Evolutionary conservation across 2,888 invertebrate species (phyloP).

Genomic region (Nephrotoma guestfalica): DNA sequence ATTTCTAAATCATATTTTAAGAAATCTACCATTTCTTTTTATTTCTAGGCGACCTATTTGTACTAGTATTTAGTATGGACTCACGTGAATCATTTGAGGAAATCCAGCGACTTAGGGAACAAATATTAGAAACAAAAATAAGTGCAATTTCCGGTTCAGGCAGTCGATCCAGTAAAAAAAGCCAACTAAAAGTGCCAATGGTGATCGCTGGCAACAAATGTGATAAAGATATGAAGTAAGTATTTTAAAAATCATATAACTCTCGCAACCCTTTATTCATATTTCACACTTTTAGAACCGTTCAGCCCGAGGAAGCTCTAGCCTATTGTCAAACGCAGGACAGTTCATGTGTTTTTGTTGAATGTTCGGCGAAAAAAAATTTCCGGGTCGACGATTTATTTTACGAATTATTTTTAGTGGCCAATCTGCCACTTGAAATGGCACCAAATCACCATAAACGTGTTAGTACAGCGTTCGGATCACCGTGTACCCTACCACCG

Average conservation of each 20-base stretch:
- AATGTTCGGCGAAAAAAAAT: conserved; percentile 72
- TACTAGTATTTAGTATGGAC: conserved; percentile 73
- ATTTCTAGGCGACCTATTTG: conserved; percentile 56
- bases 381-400: conserved; percentile 70
- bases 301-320: conserved; percentile 59
- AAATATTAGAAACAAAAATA: conserved; percentile 71
- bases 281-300: conserved; percentile 40
- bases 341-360: conserved; percentile 62
- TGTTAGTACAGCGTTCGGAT: conserved; percentile 59
- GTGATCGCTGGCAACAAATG: conserved; percentile 79
- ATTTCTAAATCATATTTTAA: too few species aligned
- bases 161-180: conserved; percentile 39
- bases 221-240: conserved; percentile 64
- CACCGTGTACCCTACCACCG: conserved; percentile 59
- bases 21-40: background rate
- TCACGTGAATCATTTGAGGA: conserved; percentile 73
- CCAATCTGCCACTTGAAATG: conserved; percentile 77
- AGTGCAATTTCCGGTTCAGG: conserved; percentile 48
- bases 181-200: conserved; percentile 63
- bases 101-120: conserved; percentile 62
- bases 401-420: conserved; percentile 67
- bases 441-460: conserved; percentile 75
- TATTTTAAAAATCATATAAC: conserved; percentile 9
- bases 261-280: background rate
- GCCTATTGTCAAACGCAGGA: conserved; percentile 66